A percentile compares a stretch with the other conserved stretches of the same genome.
phyloP scores from a whole-genome alignment of 2,888 invertebrate genomes.

The Alcis repandata region DNA sequence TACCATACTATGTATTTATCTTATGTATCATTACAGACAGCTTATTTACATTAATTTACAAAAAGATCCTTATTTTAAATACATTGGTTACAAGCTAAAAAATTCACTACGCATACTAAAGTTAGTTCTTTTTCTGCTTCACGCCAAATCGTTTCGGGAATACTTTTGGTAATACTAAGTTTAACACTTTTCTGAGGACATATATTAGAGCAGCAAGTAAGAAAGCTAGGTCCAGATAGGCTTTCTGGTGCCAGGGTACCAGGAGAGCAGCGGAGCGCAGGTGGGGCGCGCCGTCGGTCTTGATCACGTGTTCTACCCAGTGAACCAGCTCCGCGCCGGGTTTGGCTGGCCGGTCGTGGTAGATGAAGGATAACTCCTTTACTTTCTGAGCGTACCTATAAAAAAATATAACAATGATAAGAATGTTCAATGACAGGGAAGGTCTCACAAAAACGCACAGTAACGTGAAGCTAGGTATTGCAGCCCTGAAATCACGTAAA shows the following conservation, averaged over 20 bases:
- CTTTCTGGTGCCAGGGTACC: slow-evolving; percentile 62
- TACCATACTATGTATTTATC: too few relatives aligned
- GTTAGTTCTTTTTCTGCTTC: slow-evolving; percentile 30
- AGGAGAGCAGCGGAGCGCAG: slow-evolving; percentile 61
- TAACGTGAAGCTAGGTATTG: too few relatives aligned
- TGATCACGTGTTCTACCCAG: slow-evolving; percentile 63
- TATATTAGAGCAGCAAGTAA: slow-evolving; percentile 25
- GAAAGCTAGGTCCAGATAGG: slow-evolving; percentile 56
- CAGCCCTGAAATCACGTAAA: too few relatives aligned
- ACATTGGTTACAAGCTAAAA: too few relatives aligned
- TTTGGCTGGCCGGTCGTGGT: slow-evolving; percentile 58
- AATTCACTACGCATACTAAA: too few relatives aligned
- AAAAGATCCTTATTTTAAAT: too few relatives aligned
- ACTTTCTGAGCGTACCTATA: slow-evolving; percentile 56
- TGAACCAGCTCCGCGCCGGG: slow-evolving; percentile 60
- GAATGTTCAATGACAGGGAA: too few relatives aligned
- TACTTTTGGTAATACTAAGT: slow-evolving; percentile 22
- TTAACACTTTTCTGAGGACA: slow-evolving; percentile 17
- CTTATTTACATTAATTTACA: too few relatives aligned
- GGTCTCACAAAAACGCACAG: too few relatives aligned
- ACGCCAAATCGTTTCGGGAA: slow-evolving; percentile 25
- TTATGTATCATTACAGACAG: too few relatives aligned
- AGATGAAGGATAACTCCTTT: slow-evolving; percentile 56
- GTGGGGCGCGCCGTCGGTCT: slow-evolving; percentile 59
- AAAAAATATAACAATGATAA: slow-evolving; percentile 5